Evolutionary conservation across 1,140 invertebrate species (phyloP).

Genomic region (Platorchestia sp.): DNA sequence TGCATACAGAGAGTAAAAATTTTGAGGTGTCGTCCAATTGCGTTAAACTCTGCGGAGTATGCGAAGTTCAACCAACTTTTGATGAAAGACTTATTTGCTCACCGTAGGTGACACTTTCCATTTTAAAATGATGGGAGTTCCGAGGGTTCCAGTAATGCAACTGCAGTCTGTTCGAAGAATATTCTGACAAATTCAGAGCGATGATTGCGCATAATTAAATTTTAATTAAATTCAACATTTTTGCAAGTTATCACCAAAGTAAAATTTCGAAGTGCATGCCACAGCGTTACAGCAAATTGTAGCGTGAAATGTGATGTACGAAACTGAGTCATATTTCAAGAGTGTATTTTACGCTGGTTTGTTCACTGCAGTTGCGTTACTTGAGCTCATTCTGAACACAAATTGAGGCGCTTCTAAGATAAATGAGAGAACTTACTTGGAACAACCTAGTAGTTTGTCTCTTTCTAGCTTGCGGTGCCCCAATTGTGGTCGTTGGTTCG

Average conservation of each 20-base stretch:
- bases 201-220: too few species aligned
- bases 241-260: too few species aligned
- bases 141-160: background rate
- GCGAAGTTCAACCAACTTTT: background rate
- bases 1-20: background rate
- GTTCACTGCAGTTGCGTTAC: slow-evolving; percentile 17
- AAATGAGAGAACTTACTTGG: background rate
- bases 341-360: background rate
- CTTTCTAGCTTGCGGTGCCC: background rate
- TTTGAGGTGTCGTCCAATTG: background rate
- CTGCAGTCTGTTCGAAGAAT: background rate
- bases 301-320: background rate
- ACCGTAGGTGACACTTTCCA: slow-evolving; percentile 10
- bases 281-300: background rate
- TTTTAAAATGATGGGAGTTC: background rate
- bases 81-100: slow-evolving; percentile 50
- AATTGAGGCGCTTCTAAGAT: slow-evolving; percentile 26
- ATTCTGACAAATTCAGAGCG: background rate
- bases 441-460: background rate
- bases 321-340: background rate
- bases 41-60: background rate
- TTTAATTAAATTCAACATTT: too few species aligned
- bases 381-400: background rate
- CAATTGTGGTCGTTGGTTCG: background rate
- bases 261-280: background rate